Evolutionary conservation across 2,797 vertebrate genomes (phyloP), one percentile per base, ranked within the genome.

Genomic region (Ceyx erithaca): DNA sequence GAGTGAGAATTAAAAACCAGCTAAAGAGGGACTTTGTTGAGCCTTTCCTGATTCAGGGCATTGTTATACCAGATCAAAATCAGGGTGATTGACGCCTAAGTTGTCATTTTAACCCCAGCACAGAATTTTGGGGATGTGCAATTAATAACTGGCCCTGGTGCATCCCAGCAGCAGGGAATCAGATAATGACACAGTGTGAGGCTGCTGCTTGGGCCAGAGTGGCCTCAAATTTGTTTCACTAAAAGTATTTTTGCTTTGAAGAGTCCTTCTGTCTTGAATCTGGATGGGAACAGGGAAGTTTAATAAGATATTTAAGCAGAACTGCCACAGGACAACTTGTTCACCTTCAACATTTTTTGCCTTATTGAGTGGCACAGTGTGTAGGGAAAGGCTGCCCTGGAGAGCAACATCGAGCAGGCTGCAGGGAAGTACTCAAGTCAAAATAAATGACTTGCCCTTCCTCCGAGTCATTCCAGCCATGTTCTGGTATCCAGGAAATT

Each of bases 41-140:
- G 83, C 72, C 64, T 90, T 80, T 80, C 64, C 46, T 77, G 48
- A 90, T 75, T 54, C 4, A 0, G 61, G 91, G 83, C 90, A 33
- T 30, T 90, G 92, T 90, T 91, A 31, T 7, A 77, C 19, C 80
- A 88, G 92, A 91, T 93, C 85, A 61, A 70, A 94, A 92, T 88
- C 91, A 84, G 80, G 52, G 89, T 96, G 94, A 93, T 78, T 94
- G 95, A 90, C 43, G 3, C 68, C 33, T 67, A 49, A 40, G 57
- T 17, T 89, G 87, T 90, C 83, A 55, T 89, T 89, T 92, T 92
- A 95, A 94, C 92, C 94, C 69, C 51, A 37, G 79, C 73, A 58
- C 4, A 1, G 72, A 80, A 76, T 26, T 92, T 80, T 68, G 61
- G 35, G 70, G 68, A 62, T 70, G 26, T 66, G 62, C 91, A 93